phyloP scores from a whole-genome alignment of 2,113 vertebrate species.

The Entomyzon cyanotis region DNA sequence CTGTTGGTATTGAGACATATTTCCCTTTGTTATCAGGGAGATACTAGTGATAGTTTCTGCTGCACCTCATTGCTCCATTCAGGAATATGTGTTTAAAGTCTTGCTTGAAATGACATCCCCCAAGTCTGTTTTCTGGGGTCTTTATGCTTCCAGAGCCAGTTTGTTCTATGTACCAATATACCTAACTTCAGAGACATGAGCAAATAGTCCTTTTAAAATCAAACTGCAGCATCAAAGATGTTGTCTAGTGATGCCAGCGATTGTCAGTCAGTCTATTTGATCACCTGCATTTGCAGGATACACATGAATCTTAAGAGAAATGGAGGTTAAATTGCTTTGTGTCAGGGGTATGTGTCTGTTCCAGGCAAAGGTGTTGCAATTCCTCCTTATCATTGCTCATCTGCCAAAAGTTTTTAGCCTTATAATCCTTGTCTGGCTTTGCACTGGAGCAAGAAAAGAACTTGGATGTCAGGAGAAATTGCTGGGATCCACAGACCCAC shows the following conservation, averaged over 20 bases:
- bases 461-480: not conserved
- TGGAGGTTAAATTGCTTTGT: not conserved
- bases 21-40: not conserved
- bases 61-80: not conserved
- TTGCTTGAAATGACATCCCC: not conserved
- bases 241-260: not conserved
- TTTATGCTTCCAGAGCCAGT: not conserved
- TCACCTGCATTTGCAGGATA: not conserved
- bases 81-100: not conserved
- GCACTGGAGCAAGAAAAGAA: not conserved
- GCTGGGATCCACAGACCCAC: not conserved
- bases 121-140: not conserved
- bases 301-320: not conserved
- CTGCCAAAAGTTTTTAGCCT: not conserved
- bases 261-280: not conserved
- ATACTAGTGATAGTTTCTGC: not conserved
- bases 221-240: not conserved
- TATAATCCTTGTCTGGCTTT: not conserved
- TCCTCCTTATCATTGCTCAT: not conserved
- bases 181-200: not conserved
- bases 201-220: not conserved
- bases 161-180: not conserved
- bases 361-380: not conserved
- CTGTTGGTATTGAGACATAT: not conserved
- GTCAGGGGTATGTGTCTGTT: not conserved